Base-by-base conservation (phyloP, 2,888 invertebrate genomes). In the Anodontia alba region DNA sequence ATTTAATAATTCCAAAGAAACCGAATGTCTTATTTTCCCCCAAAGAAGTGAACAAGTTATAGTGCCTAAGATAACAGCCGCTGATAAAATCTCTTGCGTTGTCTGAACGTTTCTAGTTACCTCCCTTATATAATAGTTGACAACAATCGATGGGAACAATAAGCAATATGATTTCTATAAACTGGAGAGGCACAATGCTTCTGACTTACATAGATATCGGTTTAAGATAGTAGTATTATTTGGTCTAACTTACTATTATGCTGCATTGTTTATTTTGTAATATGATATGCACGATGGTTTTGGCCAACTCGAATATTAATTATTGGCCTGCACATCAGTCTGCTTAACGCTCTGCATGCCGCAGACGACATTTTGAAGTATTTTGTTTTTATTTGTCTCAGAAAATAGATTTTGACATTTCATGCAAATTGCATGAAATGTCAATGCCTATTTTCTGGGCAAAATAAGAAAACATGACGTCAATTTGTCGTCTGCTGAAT, bases 91-190 rank as follows among this genome's bases (percentile, higher is more conserved):
- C 46, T 46, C n/a, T 20, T 46, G 3, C 20, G 46, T 20, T 46
- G 17, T 46, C 46, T 2, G 46, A 3, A 20, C 38, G n/a, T 46
- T 20, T 15, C 17, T 3, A 3, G 46, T 54, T 54, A 26, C n/a
- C n/a, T 54, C 54, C 54, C 54, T 54, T 54, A 54, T 26, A 54
- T 54, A 54, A 54, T 26, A 15, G 5, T 49, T 49, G 8, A 49
- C 49, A 49, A 20, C 49, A 26, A 54, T 54, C 54, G 54, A 54
- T 54, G 26, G 26, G 26, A 26, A 23, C 23, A 54, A 54, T 26
- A 54, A 26, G n/a, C 54, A 54, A 54, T 54, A 54, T 54, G 54
- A 54, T 54, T 54, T 54, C 26, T 26, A n/a, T 54, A 54, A 23
- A 54, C 3, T 23, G 26, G 7, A 54, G 54, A 26, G 5, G 23